These are phyloP conservation scores for Ormyrus labotus DNA, from an alignment of 2,888 invertebrate genomes.

Conservation along the genomic window DNA sequence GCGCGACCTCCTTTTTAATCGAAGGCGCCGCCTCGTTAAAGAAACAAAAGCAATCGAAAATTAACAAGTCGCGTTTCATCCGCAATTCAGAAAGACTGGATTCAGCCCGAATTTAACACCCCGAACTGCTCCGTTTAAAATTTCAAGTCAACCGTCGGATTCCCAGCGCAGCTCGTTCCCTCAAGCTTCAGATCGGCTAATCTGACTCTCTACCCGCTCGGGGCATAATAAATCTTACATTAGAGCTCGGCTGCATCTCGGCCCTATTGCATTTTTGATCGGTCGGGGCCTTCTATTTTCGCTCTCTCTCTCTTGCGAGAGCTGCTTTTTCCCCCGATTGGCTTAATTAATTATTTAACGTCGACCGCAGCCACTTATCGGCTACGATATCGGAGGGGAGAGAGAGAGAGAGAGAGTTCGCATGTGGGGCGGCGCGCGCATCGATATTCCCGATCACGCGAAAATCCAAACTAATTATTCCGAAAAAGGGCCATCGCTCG, in stretches of 20 bases:
- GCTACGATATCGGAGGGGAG: slow-evolving; percentile 59
- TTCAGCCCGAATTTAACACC: too few relatives aligned
- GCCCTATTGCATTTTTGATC: background rate
- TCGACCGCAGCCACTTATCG: slow-evolving; percentile 61
- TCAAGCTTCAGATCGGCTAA: too few relatives aligned
- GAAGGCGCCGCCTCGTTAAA: too few relatives aligned
- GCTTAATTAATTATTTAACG: slow-evolving; percentile 68
- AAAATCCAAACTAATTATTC: slow-evolving; percentile 62
- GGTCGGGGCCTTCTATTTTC: background rate
- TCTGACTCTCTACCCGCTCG: too few relatives aligned
- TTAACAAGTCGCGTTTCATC: too few relatives aligned
- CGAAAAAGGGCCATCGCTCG: slow-evolving; percentile 55
- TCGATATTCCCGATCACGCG: slow-evolving; percentile 62
- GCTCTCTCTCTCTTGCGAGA: too few relatives aligned
- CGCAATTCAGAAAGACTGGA: too few relatives aligned
- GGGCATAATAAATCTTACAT: background rate
- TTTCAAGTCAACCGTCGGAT: too few relatives aligned
- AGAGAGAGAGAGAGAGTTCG: background rate
- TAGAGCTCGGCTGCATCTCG: background rate
- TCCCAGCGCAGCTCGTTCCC: too few relatives aligned
- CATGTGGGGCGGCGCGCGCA: slow-evolving; percentile 34
- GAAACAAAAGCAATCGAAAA: too few relatives aligned
- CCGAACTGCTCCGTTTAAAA: too few relatives aligned
- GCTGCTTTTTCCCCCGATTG: slow-evolving; percentile 23
- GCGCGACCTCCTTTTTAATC: too few relatives aligned